These are phyloP conservation scores for Apeltes quadracus DNA, from an alignment of 2,113 vertebrate species.

Conservation along the genomic window DNA sequence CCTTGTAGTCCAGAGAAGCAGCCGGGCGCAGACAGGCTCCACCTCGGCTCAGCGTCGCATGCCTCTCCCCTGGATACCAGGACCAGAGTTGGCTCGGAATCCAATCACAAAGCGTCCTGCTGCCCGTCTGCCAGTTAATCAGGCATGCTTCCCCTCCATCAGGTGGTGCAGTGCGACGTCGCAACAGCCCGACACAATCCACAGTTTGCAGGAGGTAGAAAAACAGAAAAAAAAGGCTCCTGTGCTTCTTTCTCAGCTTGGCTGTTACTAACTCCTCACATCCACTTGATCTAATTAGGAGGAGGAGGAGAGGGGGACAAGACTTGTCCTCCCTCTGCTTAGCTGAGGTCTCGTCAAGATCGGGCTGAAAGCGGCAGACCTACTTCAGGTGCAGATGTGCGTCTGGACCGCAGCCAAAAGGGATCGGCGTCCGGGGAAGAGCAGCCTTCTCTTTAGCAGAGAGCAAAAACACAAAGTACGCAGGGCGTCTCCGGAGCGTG, in stretches of 20 bases:
- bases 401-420: conserved; percentile 53
- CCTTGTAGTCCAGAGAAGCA: not conserved
- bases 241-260: conserved; percentile 10
- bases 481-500: conserved; percentile 58
- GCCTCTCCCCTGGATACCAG: conserved; percentile 37
- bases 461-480: conserved; percentile 6
- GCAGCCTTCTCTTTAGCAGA: conserved; percentile 18
- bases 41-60: conserved; percentile 34
- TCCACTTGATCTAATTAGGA: conserved; percentile 68
- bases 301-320: conserved; percentile 19
- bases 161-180: conserved; percentile 78
- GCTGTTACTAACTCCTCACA: conserved; percentile 39
- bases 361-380: conserved; percentile 22
- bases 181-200: conserved; percentile 62
- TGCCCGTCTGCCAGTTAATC: conserved; percentile 51
- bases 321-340: conserved; percentile 16
- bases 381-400: conserved; percentile 35
- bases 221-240: not conserved
- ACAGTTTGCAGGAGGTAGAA: conserved; percentile 49
- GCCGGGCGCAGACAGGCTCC: conserved; percentile 27
- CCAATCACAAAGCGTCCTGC: conserved; percentile 37
- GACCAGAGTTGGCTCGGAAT: conserved; percentile 15
- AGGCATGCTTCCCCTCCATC: conserved; percentile 49
- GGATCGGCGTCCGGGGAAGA: conserved; percentile 39
- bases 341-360: conserved; percentile 20